Evolutionary conservation across 2,113 vertebrate species (phyloP).

Genomic region (Lophura nycthemera): DNA sequence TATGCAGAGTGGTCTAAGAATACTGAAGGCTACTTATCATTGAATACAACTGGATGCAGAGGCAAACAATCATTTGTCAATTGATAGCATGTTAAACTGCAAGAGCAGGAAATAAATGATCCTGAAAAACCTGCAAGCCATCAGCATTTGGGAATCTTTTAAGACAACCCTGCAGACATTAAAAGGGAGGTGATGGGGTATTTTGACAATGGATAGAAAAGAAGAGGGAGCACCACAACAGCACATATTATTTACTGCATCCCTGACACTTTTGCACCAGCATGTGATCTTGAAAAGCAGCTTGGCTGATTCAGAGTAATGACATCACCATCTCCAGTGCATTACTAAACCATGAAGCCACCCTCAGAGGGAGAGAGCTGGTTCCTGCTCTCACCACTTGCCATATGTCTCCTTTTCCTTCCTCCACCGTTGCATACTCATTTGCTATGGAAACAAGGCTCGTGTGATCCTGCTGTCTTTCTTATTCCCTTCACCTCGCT

Average conservation of each 20-base stretch:
- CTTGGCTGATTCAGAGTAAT: conserved; percentile 12
- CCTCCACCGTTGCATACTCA: conserved; percentile 34
- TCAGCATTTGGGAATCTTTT: neutral
- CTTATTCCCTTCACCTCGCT: conserved; percentile 16
- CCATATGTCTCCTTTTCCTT: conserved; percentile 47
- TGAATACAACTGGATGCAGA: neutral
- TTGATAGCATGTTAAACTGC: neutral
- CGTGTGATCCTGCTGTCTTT: neutral
- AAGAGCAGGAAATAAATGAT: neutral
- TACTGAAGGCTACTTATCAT: neutral
- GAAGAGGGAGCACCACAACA: neutral
- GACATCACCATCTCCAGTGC: neutral
- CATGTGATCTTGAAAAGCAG: neutral
- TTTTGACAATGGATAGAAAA: neutral
- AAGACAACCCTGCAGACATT: neutral
- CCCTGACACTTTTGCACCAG: neutral
- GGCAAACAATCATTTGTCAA: neutral
- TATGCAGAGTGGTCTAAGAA: neutral
- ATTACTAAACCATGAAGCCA: conserved; percentile 35
- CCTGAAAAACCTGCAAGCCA: neutral
- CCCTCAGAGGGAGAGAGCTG: conserved; percentile 9
- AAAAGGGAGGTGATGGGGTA: neutral
- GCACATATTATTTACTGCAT: neutral
- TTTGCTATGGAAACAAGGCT: conserved; percentile 66
- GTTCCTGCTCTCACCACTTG: conserved; percentile 40